Evolutionary conservation across 2,888 invertebrate genomes (phyloP).

Genomic region (Ornithoptera alexandrae): DNA sequence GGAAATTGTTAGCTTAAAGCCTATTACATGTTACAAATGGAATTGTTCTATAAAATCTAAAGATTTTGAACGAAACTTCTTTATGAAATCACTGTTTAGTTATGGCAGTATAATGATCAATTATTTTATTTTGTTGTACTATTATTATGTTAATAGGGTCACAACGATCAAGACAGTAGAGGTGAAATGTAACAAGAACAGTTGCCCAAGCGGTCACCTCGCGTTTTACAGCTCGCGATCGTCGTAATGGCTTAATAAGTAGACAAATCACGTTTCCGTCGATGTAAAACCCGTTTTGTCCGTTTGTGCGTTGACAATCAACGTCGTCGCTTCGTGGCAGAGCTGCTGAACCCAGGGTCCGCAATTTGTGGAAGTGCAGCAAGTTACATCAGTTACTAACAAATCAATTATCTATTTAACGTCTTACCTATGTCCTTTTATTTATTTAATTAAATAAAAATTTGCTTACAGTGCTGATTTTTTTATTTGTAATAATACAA

Average conservation of each 20-base stretch:
- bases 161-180: conserved; percentile 7
- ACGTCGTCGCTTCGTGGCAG: conserved; percentile 15
- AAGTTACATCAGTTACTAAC: not conserved
- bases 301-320: conserved; percentile 55
- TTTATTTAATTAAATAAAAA: no score
- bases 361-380: not conserved
- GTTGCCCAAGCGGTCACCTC: conserved; percentile 13
- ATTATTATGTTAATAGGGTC: conserved; percentile 4
- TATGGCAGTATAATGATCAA: not conserved
- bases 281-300: conserved; percentile 44
- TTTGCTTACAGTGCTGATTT: no score
- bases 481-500: no score
- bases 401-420: not conserved
- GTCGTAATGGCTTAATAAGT: conserved; percentile 46
- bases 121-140: not conserved
- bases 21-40: no score
- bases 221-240: conserved; percentile 13
- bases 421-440: no score
- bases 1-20: no score
- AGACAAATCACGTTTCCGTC: conserved; percentile 57
- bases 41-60: no score
- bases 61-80: no score
- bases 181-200: conserved; percentile 25
- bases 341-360: conserved; percentile 14
- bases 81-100: no score